Evolutionary conservation across 2,888 invertebrate species (phyloP), one percentile per base, ranked within the genome.

Genomic region (Parascotia fuliginaria): DNA sequence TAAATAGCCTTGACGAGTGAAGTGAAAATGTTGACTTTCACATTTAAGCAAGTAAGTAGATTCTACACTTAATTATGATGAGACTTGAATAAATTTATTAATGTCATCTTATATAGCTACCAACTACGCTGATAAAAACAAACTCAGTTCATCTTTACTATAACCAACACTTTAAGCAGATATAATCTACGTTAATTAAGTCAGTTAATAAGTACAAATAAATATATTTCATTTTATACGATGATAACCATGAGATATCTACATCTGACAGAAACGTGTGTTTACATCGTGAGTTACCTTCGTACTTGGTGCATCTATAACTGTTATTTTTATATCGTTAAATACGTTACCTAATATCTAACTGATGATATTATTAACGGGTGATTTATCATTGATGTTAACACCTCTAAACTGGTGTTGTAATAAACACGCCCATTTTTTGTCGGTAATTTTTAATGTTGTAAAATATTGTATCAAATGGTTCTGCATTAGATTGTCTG

Each of bases 111-210:
- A 19, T 19, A 5, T 3, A 19, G 5, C 19, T 19, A 2, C 19
- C 19, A 3, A 2, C 5, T 19, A 3, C 19, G 2, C 19, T 19
- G 19, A 19, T 5, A 2, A 9, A 7, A 24, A 1, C 3, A 7
- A 24, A 24, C 19, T 19, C 36, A 3, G 19, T 16, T 33, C 33
- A 19, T 36, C 36, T 36, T 11, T 9, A 16, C 16, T 32, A 9
- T 7, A 6, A 38, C 11, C 38, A 3, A 34, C 6, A 29, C 4
- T n/a, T 16, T 27, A 16, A 34, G 4, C 37, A 12, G 6, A 3
- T 27, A 45, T 64, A 54, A 64, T 41, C 11, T 14, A 2, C 29
- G 24, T 38, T 60, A 60, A 61, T 64, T 58, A 61, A 58, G 48
- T 42, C 45, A 14, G 47, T 50, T 65, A 60, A 51, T 28, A 42